A percentile compares a stretch with the other conserved stretches of the same genome.
Evolutionary conservation across 2,797 vertebrate genomes (phyloP).

Genomic region (Atherinosoma microstoma): DNA sequence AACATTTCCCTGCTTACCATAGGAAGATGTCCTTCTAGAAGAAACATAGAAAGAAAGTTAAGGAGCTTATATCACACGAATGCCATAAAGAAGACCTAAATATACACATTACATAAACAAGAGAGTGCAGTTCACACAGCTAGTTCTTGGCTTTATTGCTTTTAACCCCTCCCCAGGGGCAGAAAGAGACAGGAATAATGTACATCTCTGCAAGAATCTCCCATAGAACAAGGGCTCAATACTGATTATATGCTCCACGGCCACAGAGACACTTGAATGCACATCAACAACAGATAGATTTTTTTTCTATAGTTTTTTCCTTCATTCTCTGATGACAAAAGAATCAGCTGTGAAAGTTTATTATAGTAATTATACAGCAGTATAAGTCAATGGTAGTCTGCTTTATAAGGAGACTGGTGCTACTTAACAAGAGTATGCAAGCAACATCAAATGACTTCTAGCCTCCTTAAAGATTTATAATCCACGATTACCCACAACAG

Average conservation of each 20-base stretch:
- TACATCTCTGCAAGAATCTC: constrained; percentile 31
- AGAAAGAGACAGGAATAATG: constrained; percentile 20
- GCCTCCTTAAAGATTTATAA: constrained; percentile 48
- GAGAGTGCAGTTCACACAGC: constrained; percentile 5
- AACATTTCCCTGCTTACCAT: constrained; percentile 41
- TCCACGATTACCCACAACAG: constrained; percentile 40
- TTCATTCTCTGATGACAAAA: constrained; percentile 18
- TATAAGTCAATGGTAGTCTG: constrained; percentile 36
- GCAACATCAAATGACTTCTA: constrained; percentile 53
- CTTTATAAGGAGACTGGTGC: constrained; percentile 36
- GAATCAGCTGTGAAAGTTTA: constrained; percentile 39
- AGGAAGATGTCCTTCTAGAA: background rate
- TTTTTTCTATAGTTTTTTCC: constrained; percentile 8
- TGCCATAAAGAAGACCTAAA: constrained; percentile 14
- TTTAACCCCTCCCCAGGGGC: constrained; percentile 20
- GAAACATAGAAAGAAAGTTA: constrained; percentile 12
- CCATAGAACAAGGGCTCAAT: constrained; percentile 18
- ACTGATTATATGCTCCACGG: constrained; percentile 8
- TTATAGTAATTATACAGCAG: constrained; percentile 43
- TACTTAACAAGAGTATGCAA: constrained; percentile 46
- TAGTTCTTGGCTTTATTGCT: constrained; percentile 27
- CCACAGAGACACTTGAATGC: constrained; percentile 16
- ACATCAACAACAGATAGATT: background rate
- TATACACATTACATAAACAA: constrained; percentile 14
- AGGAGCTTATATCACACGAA: constrained; percentile 30